Conservation (phyloP, 1,140 invertebrate species). For the Danaus plexippus region DNA sequence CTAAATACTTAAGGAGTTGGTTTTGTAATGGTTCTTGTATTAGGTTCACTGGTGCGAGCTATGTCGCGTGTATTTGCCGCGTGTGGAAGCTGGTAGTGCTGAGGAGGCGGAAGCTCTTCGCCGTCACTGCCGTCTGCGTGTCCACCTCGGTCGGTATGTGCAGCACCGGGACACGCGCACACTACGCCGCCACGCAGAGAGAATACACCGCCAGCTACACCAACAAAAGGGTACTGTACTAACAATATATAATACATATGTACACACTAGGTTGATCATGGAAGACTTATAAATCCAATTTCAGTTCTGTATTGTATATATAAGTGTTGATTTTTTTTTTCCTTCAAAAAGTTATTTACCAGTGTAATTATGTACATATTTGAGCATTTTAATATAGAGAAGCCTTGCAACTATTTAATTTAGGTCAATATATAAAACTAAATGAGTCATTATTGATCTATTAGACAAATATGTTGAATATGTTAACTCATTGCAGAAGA, state of each 20-base stretch:
- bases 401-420: too few relatives aligned
- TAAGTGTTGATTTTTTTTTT: too few relatives aligned
- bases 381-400: too few relatives aligned
- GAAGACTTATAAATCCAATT: too few relatives aligned
- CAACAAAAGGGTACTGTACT: conserved; percentile 50
- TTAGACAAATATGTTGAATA: too few relatives aligned
- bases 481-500: conserved; percentile 32
- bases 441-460: too few relatives aligned
- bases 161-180: conserved; percentile 81
- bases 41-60: conserved; percentile 79
- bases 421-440: too few relatives aligned
- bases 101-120: conserved; percentile 76
- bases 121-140: conserved; percentile 79
- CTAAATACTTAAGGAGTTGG: too few relatives aligned
- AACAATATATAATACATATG: not conserved
- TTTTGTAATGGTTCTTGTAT: not conserved
- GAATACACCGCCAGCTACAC: conserved; percentile 75
- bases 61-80: conserved; percentile 80
- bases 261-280: too few relatives aligned
- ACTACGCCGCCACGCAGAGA: conserved; percentile 77
- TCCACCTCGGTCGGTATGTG: conserved; percentile 80
- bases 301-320: too few relatives aligned
- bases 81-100: conserved; percentile 62
- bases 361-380: too few relatives aligned
- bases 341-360: too few relatives aligned